Percentiles rank a stretch among this genome's conserved stretches.
phyloP scores from a whole-genome alignment of 2,797 vertebrate genomes.

The Yasuhikotakia modesta region DNA sequence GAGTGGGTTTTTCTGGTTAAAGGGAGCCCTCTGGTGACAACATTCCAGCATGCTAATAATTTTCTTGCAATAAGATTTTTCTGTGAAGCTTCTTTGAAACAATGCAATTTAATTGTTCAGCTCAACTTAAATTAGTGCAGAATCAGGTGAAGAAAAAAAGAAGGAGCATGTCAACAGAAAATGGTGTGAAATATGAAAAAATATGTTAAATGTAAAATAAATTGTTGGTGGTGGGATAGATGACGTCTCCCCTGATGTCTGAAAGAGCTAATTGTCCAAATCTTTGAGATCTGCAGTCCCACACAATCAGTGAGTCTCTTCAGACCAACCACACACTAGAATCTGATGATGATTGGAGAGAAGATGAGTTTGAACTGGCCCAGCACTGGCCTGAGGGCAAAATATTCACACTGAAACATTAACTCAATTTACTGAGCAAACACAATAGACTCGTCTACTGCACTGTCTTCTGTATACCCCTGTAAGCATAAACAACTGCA shows the following conservation, averaged over 20 bases:
- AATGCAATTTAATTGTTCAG: neutral
- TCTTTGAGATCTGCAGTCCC: neutral
- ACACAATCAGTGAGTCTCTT: too few species aligned
- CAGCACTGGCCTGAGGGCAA: neutral
- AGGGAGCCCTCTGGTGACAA: constrained; percentile 58
- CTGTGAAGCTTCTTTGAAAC: neutral
- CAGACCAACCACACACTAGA: too few species aligned
- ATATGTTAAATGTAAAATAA: too few species aligned
- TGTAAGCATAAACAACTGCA: constrained; percentile 19
- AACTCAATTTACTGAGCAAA: constrained; percentile 1
- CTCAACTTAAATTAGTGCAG: too few species aligned
- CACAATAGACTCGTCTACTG: neutral
- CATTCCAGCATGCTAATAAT: neutral
- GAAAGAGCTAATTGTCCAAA: neutral
- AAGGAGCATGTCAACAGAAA: too few species aligned
- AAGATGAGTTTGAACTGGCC: neutral
- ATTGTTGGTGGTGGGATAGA: too few species aligned
- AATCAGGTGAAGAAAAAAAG: too few species aligned
- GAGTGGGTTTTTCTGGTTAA: constrained; percentile 29
- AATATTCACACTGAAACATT: neutral
- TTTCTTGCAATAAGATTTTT: neutral
- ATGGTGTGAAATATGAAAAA: too few species aligned
- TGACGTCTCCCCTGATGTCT: too few species aligned
- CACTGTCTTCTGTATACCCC: neutral
- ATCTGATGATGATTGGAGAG: neutral